phyloP scores from a whole-genome alignment of 2,113 vertebrate species.

The Urocynchramus pylzowi region DNA sequence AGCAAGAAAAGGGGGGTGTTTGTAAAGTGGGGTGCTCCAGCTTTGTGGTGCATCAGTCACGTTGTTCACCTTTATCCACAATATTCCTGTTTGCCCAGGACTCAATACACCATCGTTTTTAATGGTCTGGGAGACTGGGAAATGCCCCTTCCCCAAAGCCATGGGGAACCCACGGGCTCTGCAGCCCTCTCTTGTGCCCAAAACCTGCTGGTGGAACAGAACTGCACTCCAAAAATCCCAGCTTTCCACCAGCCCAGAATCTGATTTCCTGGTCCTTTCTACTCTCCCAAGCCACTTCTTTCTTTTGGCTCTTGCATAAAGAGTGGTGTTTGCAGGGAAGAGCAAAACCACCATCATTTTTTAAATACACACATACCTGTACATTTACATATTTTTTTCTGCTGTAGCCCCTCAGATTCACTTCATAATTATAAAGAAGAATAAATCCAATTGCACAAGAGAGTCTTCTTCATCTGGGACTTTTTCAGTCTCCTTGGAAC shows the following conservation, averaged over 20 bases:
- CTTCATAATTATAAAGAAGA: too few relatives aligned
- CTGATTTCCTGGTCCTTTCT: background rate
- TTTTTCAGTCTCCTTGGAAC: too few relatives aligned
- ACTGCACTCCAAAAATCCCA: background rate
- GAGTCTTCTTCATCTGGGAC: too few relatives aligned
- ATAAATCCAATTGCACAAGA: too few relatives aligned
- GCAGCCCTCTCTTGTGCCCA: background rate
- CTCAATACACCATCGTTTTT: background rate
- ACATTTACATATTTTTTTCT: fast-evolving
- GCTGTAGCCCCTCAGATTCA: too few relatives aligned
- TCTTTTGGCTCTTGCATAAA: background rate
- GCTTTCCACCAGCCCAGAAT: background rate
- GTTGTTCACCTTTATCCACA: background rate
- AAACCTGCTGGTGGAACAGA: background rate
- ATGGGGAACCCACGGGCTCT: background rate
- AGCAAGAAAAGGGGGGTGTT: background rate
- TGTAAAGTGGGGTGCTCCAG: background rate
- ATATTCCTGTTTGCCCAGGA: background rate
- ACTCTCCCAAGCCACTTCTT: background rate
- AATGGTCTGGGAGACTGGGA: background rate
- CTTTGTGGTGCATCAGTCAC: too few relatives aligned
- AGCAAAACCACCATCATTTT: background rate
- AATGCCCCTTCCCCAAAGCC: background rate
- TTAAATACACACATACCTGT: fast-evolving
- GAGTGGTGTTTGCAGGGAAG: background rate